phyloP scores from a whole-genome alignment of 2,113 vertebrate genomes.

The Cercocebus atys region DNA sequence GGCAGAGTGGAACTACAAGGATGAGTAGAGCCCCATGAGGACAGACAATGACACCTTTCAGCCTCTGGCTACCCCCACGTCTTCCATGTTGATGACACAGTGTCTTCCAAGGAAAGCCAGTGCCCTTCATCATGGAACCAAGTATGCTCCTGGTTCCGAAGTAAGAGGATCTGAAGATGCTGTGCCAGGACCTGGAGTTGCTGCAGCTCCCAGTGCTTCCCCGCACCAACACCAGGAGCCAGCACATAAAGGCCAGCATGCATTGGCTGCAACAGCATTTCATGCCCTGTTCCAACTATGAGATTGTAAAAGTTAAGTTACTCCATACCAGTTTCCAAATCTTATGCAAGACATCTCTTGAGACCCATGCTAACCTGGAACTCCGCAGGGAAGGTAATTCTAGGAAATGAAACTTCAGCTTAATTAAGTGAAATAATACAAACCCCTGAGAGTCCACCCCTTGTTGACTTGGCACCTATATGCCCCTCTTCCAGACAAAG shows the following conservation, averaged over 20 bases:
- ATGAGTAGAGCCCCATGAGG: neutral
- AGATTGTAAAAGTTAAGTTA: neutral
- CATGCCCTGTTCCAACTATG: neutral
- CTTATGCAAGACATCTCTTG: neutral
- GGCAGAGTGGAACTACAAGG: neutral
- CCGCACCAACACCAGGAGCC: accelerated
- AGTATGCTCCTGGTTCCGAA: neutral
- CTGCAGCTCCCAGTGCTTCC: neutral
- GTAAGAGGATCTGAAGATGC: neutral
- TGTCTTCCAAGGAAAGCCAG: neutral
- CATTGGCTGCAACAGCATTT: accelerated
- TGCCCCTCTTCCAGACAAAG: neutral
- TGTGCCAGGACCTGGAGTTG: neutral
- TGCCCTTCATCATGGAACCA: neutral
- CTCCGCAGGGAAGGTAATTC: neutral
- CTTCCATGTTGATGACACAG: neutral
- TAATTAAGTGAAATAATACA: neutral
- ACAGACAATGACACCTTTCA: neutral
- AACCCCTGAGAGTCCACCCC: neutral
- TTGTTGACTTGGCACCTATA: too few species aligned
- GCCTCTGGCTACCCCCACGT: neutral
- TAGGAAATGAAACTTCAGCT: neutral
- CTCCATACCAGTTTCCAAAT: neutral
- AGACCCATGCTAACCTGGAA: neutral
- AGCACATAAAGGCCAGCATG: neutral